A percentile compares a stretch with the other conserved stretches of the same genome.
phyloP scores from a whole-genome alignment of 92 coral and sea anemone genomes.

The Pocillopora grandis region DNA sequence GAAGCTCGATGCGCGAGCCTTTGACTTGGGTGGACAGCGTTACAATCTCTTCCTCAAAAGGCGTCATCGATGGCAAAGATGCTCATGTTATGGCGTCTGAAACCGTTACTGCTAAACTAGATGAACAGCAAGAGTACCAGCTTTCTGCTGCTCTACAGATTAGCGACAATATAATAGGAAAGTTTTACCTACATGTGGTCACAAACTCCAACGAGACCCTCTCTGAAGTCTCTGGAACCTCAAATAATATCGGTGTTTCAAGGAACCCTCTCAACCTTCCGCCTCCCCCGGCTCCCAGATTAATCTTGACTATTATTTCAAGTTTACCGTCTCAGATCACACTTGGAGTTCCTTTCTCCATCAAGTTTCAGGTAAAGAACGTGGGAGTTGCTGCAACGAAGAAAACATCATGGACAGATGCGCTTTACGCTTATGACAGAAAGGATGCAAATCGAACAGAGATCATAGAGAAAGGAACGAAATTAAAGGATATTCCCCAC shows the following conservation, averaged over 20 bases:
- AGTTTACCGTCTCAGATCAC: constrained; percentile 49
- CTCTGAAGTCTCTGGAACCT: constrained; percentile 31
- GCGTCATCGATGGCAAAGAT: constrained; percentile 31
- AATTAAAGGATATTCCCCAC: constrained; percentile 51
- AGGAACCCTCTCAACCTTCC: constrained; percentile 17
- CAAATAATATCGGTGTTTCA: constrained; percentile 45
- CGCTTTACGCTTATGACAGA: constrained; percentile 45
- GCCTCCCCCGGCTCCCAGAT: constrained; percentile 37
- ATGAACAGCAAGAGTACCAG: constrained; percentile 58
- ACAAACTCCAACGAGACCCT: constrained; percentile 45
- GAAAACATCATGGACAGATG: constrained; percentile 69
- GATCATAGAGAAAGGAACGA: constrained; percentile 44
- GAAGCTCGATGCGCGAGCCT: constrained; percentile 51
- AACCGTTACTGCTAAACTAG: constrained; percentile 45
- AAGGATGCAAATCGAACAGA: constrained; percentile 40
- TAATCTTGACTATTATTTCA: constrained; percentile 45
- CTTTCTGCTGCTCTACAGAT: constrained; percentile 50
- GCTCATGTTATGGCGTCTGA: constrained; percentile 36
- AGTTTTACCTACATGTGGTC: constrained; percentile 52
- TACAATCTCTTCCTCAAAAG: constrained; percentile 47
- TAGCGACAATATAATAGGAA: constrained; percentile 52
- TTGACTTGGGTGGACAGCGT: constrained; percentile 60
- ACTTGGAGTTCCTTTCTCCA: constrained; percentile 42
- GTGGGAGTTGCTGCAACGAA: constrained; percentile 42
- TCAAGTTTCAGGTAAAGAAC: constrained; percentile 53